phyloP scores from a whole-genome alignment of 2,113 vertebrate genomes.

The Apaloderma vittatum region DNA sequence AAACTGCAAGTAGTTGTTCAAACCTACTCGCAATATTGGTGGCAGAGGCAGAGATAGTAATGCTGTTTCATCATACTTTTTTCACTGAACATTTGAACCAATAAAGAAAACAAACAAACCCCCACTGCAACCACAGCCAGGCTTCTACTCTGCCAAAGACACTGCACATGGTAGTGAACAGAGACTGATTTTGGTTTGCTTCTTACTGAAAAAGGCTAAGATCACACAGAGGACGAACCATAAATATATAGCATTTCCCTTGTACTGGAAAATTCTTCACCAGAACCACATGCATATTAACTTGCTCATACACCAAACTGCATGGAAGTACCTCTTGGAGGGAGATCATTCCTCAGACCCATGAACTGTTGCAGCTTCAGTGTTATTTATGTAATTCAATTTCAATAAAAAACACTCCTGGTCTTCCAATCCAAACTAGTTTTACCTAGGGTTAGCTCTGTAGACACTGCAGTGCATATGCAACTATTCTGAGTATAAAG shows the following conservation, averaged over 20 bases:
- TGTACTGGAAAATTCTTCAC: not conserved
- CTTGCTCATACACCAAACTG: not conserved
- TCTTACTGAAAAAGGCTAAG: not conserved
- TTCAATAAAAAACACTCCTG: not conserved
- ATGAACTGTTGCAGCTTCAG: no score
- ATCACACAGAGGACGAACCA: not conserved
- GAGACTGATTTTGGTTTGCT: not conserved
- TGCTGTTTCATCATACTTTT: not conserved
- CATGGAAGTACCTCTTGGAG: not conserved
- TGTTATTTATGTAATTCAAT: not conserved
- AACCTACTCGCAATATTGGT: accelerated
- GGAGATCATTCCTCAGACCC: not conserved
- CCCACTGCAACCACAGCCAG: not conserved
- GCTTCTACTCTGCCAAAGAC: not conserved
- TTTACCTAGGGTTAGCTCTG: not conserved
- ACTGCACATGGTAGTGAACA: not conserved
- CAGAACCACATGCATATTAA: not conserved
- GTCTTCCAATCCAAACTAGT: not conserved
- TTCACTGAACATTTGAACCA: not conserved
- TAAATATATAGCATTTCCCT: not conserved
- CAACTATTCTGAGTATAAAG: not conserved
- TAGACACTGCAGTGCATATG: not conserved
- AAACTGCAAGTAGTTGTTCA: not conserved
- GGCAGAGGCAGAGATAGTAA: not conserved
- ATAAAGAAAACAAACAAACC: not conserved